Evolutionary conservation across 2,888 invertebrate species (phyloP).

Genomic region (Clivina fossor): DNA sequence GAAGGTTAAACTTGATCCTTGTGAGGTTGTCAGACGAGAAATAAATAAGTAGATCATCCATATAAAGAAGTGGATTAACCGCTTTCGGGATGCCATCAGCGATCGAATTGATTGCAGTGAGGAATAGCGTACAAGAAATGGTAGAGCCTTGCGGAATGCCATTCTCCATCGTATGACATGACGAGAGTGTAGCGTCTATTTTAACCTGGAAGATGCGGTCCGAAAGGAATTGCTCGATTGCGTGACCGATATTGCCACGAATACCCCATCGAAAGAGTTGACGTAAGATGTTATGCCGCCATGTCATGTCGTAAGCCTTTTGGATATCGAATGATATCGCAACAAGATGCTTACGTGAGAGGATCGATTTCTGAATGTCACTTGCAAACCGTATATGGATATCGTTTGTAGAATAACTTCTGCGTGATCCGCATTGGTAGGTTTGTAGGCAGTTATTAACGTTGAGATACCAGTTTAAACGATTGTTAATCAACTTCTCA

Average conservation of each 20-base stretch:
- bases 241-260: neutral
- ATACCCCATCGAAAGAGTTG: neutral
- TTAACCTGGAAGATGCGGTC: constrained; percentile 1
- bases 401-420: too few species aligned
- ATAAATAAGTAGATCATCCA: constrained; percentile 33
- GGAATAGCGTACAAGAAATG: constrained; percentile 33
- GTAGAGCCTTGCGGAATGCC: constrained; percentile 35
- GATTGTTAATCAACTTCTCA: too few species aligned
- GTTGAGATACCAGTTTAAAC: too few species aligned
- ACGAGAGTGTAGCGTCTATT: neutral
- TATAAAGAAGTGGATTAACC: constrained; percentile 23
- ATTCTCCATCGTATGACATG: constrained; percentile 14
- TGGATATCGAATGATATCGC: too few species aligned
- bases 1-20: constrained; percentile 16
- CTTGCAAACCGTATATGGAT: too few species aligned
- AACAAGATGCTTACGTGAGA: too few species aligned
- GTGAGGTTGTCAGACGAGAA: constrained; percentile 21
- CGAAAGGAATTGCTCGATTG: neutral
- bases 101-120: constrained; percentile 33
- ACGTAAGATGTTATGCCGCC: neutral
- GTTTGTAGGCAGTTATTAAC: too few species aligned
- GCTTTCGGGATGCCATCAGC: neutral
- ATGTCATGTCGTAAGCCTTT: neutral
- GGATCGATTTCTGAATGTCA: too few species aligned
- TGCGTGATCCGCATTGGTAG: too few species aligned